Base-by-base conservation (phyloP, 2,797 vertebrate species). In the Rhinella marina region DNA sequence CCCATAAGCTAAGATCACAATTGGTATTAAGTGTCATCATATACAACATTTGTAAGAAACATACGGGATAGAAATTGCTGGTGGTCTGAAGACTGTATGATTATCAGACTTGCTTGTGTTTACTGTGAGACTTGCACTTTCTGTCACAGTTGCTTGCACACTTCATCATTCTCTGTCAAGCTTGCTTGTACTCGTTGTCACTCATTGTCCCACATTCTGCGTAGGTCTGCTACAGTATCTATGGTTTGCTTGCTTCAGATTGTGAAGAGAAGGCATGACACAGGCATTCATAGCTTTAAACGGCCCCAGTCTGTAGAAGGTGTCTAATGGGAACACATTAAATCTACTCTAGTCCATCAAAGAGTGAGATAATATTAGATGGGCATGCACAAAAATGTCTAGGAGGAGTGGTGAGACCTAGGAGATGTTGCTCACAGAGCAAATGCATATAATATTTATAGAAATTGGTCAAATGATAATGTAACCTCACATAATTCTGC, bases 81-180 rank as follows among this genome's bases (percentile, higher is more conserved):
- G 50, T 25, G 75, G 50, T 77, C 50, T 23, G 21, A n/a, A 25
- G 75, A 77, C 48, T 77, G 21, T 76, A 77, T 77, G 48, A 77
- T 77, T 77, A 77, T 77, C 75, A 25, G 75, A 2, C 75, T 77
- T 77, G 11, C 50, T 77, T 77, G 50, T 77, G 75, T 77, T 77
- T 77, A 27, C 75, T 77, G 75, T 54, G 48, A 77, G 75, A 54
- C 48, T 52, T 77, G n/a, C 75, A 77, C 41, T 75, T 23, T 77
- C 75, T 54, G 75, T 77, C 50, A 77, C 75, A 77, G 75, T 77
- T 77, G 75, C 50, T 54, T 54, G 75, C 48, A 77, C 75, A 54
- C 75, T 77, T 77, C 75, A 77, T 77, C 75, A 77, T 54, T 77
- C 75, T 54, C 75, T 77, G 75, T 77, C 75, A 77, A 25, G 75